Evolutionary conservation across 2,797 vertebrate genomes (phyloP).

Genomic region (Rhinichthys osculus): DNA sequence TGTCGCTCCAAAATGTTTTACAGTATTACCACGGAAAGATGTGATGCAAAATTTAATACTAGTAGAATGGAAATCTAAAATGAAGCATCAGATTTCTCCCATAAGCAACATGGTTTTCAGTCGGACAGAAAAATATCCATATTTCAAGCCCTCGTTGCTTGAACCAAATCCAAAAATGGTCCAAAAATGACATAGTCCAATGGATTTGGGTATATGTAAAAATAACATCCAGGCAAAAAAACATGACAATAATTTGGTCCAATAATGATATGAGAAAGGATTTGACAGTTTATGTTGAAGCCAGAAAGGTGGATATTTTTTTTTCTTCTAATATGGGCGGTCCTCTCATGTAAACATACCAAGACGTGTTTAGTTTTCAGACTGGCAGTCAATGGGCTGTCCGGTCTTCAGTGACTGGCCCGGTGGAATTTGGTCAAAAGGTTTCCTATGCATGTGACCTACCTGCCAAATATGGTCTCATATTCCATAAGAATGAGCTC

Average conservation of each 20-base stretch:
- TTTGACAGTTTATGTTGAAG: background rate
- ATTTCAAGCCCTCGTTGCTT: slow-evolving; percentile 6
- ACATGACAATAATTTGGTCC: background rate
- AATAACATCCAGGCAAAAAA: slow-evolving; percentile 9
- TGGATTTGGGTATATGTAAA: background rate
- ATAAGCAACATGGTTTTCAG: background rate
- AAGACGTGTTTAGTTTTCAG: slow-evolving; percentile 19
- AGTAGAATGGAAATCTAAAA: slow-evolving; percentile 32
- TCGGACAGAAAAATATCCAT: background rate
- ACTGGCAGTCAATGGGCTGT: background rate
- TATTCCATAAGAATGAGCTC: slow-evolving; percentile 86
- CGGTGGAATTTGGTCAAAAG: slow-evolving; percentile 1
- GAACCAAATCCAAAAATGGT: slow-evolving; percentile 8
- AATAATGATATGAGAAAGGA: background rate
- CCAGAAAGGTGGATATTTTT: background rate
- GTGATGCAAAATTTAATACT: background rate
- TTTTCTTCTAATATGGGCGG: background rate
- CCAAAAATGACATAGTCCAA: slow-evolving; percentile 15
- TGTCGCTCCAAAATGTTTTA: slow-evolving; percentile 6
- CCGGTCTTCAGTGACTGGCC: slow-evolving; percentile 6
- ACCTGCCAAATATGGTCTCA: slow-evolving; percentile 79
- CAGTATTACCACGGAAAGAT: slow-evolving; percentile 1
- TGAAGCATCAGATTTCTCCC: background rate
- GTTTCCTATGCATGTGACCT: slow-evolving; percentile 28
- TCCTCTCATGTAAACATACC: slow-evolving; percentile 21